A percentile compares a stretch with the other conserved stretches of the same genome.
phyloP scores from a whole-genome alignment of 2,797 vertebrate species.

The Synanceia verrucosa region DNA sequence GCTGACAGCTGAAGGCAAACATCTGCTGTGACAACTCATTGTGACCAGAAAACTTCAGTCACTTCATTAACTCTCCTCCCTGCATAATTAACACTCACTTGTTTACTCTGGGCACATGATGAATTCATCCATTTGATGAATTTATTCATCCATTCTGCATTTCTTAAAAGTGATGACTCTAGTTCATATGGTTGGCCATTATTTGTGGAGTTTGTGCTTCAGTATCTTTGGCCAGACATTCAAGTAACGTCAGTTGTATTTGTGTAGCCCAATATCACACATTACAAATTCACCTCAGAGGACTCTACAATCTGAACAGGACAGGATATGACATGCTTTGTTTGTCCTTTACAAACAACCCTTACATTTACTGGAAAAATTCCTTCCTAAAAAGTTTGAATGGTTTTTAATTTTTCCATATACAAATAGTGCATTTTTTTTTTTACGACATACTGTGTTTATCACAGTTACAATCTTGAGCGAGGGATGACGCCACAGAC shows the following conservation, averaged over 20 bases:
- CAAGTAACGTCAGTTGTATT: too few species aligned
- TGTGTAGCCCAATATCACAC: too few species aligned
- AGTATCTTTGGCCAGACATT: neutral
- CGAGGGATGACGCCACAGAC: too few species aligned
- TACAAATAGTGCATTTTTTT: too few species aligned
- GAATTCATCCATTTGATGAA: too few species aligned
- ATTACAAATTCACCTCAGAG: too few species aligned
- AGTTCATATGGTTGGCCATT: neutral
- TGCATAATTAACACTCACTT: neutral
- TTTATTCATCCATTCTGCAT: neutral
- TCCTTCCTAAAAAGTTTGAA: too few species aligned
- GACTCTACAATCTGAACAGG: too few species aligned
- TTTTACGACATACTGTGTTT: neutral
- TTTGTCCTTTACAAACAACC: too few species aligned
- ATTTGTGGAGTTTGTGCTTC: neutral
- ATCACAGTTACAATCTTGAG: neutral
- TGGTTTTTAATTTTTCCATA: too few species aligned
- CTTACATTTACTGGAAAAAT: too few species aligned
- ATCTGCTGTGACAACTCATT: neutral
- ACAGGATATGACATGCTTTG: too few species aligned
- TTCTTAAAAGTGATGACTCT: neutral
- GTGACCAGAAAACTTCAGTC: neutral
- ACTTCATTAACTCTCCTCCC: neutral
- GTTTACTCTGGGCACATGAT: neutral
- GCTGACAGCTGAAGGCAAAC: constrained; percentile 2